Percentiles rank a stretch among this genome's conserved stretches.
These are phyloP conservation scores for Varecia variegata DNA, from an alignment of 2,797 vertebrate genomes.

Conservation along the genomic window DNA sequence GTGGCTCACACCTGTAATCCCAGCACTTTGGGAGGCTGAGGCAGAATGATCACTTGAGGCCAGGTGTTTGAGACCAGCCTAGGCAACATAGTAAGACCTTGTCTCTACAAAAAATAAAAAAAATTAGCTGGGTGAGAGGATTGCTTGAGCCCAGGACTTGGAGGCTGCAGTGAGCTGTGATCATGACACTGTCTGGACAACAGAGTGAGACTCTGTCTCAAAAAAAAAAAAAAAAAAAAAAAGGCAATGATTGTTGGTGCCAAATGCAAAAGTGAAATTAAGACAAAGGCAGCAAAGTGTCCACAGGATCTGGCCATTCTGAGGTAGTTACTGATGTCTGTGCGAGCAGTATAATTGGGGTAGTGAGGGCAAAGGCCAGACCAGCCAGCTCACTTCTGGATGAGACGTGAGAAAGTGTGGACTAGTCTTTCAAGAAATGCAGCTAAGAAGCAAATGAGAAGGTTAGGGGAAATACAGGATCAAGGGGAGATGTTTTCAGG, in stretches of 20 bases:
- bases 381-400: background rate
- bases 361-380: background rate
- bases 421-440: background rate
- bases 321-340: background rate
- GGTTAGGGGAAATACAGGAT: background rate
- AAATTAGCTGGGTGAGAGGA: background rate
- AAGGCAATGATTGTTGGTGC: background rate
- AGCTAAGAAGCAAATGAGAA: background rate
- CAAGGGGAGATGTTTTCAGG: background rate
- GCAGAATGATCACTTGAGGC: background rate
- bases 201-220: background rate
- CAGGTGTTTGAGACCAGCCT: background rate
- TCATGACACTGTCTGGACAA: background rate
- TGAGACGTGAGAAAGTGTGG: background rate
- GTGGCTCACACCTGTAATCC: too few species aligned
- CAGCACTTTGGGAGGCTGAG: background rate
- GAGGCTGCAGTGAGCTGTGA: background rate
- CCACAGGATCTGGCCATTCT: background rate
- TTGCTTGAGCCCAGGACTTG: background rate
- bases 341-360: background rate
- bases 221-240: background rate
- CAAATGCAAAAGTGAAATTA: conserved; percentile 21
- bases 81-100: background rate
- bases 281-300: background rate
- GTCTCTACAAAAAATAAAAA: background rate